These are phyloP conservation scores for Erithacus rubecula DNA, from an alignment of 2,797 vertebrate species.

Conservation along the genomic window DNA sequence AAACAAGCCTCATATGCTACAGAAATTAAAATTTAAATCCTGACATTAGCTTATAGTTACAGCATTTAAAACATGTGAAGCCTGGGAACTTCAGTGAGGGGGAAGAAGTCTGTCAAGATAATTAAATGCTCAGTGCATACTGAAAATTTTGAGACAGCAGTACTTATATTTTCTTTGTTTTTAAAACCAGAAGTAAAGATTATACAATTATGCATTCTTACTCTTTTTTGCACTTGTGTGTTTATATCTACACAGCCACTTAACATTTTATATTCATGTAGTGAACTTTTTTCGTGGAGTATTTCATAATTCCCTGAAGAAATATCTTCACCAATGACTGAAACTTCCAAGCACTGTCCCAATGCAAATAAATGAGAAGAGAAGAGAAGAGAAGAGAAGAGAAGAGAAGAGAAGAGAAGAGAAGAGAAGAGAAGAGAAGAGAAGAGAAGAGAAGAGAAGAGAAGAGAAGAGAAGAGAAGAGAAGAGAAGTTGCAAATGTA, in stretches of 20 bases:
- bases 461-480: not conserved
- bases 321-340: not conserved
- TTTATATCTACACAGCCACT: not conserved
- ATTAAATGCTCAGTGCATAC: not conserved
- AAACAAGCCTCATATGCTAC: not conserved
- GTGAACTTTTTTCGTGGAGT: not conserved
- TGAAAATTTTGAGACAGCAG: not conserved
- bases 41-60: not conserved
- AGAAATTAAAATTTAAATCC: not conserved
- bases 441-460: no score
- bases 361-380: not conserved
- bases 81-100: not conserved
- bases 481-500: not conserved
- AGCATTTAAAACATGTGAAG: not conserved
- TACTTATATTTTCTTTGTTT: not conserved
- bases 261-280: not conserved
- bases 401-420: no score
- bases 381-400: not conserved
- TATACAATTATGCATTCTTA: not conserved
- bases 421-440: not conserved
- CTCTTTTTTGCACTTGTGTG: not conserved
- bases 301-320: not conserved
- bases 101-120: not conserved
- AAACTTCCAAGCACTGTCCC: not conserved
- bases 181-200: not conserved